Base-by-base conservation (phyloP, 2,797 vertebrate genomes). In the Sebastes alutus region DNA sequence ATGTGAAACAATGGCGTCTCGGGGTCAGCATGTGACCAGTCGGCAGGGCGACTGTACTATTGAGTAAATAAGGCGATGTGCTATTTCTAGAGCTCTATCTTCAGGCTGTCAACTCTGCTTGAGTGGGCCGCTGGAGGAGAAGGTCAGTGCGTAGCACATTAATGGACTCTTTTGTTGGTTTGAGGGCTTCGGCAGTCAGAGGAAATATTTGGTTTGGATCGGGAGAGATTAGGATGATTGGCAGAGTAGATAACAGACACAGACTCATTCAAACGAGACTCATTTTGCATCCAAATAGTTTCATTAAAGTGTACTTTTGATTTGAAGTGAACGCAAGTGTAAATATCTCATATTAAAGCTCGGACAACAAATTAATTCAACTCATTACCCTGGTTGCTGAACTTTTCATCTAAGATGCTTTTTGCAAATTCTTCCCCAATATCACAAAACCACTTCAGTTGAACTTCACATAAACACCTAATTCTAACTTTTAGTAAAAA, bases 1-100 rank as follows among this genome's bases (percentile, higher is more conserved):
- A 80, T 55, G 69, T 69, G 54, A 82, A 84, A 89, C 82, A 86
- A 76, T 59, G 20, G 35, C 52, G 83, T 85, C 90, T 83, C 25
- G 14, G 77, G 86, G 86, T 84, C 71, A 70, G 74, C 88, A 72
- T 91, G 91, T 93, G 92, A 92, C 83, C 78, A 3, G 85, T 83
- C 12, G 59, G n/a, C 81, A 61, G 20, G 83, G 82, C 83, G 69
- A 91, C 89, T 14, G 62, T 84, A 78, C 55, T 85, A 80, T 83
- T 81, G 82, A 75, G 81, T 87, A 86, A 89, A 93, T 80, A 92
- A 55, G 66, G 71, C 55, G 3, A 60, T 46, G 84, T 66, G 78
- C 82, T 92, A 83, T 93, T 93, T 89, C 80, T 75, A 91, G 89
- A 86, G 78, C 58, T 73, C 42, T 80, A 52, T 90, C 88, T 92